Percentiles rank a stretch among this genome's conserved stretches.
Evolutionary conservation across 2,797 vertebrate species (phyloP).

Genomic region (Coranthus polyacanthus): DNA sequence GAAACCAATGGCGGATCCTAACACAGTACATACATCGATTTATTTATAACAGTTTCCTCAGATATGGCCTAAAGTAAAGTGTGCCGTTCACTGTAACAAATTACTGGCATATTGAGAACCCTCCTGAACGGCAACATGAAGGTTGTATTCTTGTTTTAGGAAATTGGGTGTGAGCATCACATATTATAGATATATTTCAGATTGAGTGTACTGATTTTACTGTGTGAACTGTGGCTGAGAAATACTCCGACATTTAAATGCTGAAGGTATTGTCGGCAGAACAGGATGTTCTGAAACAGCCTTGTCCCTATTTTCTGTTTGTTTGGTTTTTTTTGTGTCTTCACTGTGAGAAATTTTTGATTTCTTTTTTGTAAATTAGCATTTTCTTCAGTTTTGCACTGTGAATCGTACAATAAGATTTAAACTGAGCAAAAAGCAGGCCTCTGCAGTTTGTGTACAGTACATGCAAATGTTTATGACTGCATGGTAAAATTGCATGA

Average conservation of each 20-base stretch:
- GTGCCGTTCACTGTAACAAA: not conserved
- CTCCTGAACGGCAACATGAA: slow-evolving; percentile 6
- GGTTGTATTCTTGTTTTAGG: not conserved
- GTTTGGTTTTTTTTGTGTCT: slow-evolving; percentile 22
- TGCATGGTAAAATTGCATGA: slow-evolving; percentile 21
- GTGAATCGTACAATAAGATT: slow-evolving; percentile 29
- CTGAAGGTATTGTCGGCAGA: not conserved
- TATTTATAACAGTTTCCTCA: too few species aligned
- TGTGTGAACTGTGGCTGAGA: not conserved
- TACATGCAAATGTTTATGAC: slow-evolving; percentile 9
- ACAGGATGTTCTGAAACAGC: not conserved
- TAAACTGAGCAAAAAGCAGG: not conserved
- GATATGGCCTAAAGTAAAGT: too few species aligned
- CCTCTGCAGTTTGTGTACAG: not conserved
- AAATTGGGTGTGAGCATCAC: not conserved
- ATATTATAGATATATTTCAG: not conserved
- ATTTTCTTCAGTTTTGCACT: slow-evolving; percentile 1
- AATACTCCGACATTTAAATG: not conserved
- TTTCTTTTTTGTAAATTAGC: not conserved
- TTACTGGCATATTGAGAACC: not conserved
- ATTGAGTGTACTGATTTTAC: not conserved
- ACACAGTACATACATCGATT: too few species aligned
- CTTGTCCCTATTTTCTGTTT: not conserved
- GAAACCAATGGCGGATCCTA: too few species aligned
- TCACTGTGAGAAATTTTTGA: not conserved